Conservation (phyloP, 2,888 invertebrate genomes). For the Parnassius glacialis region DNA sequence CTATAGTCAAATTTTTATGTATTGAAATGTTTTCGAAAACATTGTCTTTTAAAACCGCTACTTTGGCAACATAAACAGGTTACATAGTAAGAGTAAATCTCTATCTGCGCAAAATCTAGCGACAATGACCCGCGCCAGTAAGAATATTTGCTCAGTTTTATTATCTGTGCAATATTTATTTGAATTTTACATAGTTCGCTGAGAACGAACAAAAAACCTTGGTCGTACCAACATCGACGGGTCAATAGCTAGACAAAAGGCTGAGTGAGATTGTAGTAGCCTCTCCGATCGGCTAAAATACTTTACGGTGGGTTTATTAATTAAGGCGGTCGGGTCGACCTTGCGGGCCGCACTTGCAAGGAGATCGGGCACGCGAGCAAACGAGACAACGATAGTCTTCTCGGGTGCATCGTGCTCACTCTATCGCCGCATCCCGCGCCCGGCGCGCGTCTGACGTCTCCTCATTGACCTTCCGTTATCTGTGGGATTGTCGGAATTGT, state of each 20-base stretch:
- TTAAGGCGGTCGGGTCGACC: constrained; percentile 80
- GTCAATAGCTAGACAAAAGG: constrained; percentile 78
- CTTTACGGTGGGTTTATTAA: constrained; percentile 81
- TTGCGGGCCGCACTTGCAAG: constrained; percentile 79
- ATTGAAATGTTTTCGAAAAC: too few species aligned
- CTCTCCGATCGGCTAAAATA: constrained; percentile 78
- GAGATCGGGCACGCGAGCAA: constrained; percentile 57
- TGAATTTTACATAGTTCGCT: constrained; percentile 12
- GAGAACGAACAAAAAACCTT: constrained; percentile 55
- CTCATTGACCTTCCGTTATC: constrained; percentile 79
- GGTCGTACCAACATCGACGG: constrained; percentile 42
- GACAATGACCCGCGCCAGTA: constrained; percentile 13
- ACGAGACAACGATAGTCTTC: constrained; percentile 46
- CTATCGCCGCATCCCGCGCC: constrained; percentile 48
- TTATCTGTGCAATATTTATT: constrained; percentile 26
- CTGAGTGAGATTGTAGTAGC: constrained; percentile 73
- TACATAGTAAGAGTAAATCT: too few species aligned
- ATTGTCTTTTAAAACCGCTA: too few species aligned
- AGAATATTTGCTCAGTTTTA: constrained; percentile 20
- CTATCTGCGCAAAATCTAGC: constrained; percentile 9
- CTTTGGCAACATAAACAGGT: too few species aligned
- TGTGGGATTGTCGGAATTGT: constrained; percentile 58
- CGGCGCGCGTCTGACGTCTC: constrained; percentile 65
- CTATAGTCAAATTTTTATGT: too few species aligned
- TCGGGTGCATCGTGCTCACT: constrained; percentile 36